Evolutionary conservation across 1,140 invertebrate genomes (phyloP), one percentile per base, ranked within the genome.

Genomic region (Drosophila truncata): DNA sequence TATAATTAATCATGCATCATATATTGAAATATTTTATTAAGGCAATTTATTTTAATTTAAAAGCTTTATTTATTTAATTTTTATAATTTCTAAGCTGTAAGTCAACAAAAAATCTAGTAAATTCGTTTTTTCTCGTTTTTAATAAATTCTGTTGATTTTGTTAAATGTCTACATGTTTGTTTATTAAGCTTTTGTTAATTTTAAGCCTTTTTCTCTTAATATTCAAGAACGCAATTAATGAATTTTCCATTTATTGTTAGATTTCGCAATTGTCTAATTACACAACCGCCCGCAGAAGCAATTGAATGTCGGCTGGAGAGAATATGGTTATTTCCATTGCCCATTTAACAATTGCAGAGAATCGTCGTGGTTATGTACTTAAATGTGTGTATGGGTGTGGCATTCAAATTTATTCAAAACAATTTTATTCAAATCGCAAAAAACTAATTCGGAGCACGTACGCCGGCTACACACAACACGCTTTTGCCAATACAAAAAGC

Each of bases 361-460:
- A 16, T 54, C 11, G 55, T 54, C 11, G 55, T 49, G 14, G 35
- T 42, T 69, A 29, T 66, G 62, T 69, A 66, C 46, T 63, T 37
- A 41, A 44, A 31, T 20, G 41, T 58, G 25, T 29, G 31, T n/a
- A 33, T 49, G 47, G 49, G 67, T 67, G 58, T 83, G 77, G 80
- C 72, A 83, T 78, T 88, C 84, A 83, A 87, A 87, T 87, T 87
- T 87, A 88, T 87, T 87, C 83, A 87, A 87, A 87, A 87, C 83
- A 87, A 87, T 88, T 87, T 83, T 83, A 88, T 87, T 83, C 83
- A 87, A 87, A 87, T 87, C 83, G 84, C 83, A 87, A 87, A 87
- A 88, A 87, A 87, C 83, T 87, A 87, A 87, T 87, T 87, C 83
- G 83, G 55, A 70, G 83, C 83, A 87, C 83, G 83, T 87, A 87